Base-by-base conservation (phyloP, 2,113 vertebrate genomes). In the Fulica atra region DNA sequence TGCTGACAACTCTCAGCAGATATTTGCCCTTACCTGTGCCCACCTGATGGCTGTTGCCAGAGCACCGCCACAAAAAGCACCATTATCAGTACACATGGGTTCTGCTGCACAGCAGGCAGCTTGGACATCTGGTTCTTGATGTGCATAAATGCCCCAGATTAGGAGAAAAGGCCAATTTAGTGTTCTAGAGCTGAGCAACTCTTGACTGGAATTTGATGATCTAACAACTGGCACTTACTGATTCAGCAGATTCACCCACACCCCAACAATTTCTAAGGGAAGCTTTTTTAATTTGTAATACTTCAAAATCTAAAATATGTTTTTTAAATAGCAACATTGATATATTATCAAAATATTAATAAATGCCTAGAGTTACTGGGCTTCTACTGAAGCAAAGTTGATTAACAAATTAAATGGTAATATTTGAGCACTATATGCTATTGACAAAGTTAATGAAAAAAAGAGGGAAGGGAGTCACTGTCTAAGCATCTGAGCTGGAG, bases 21-120 rank as follows among this genome's bases (percentile, higher is more conserved):
- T 26, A 2, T 23, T 42, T 1, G 1, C 13, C 66, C 20, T 23
- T 8, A 20, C 1, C 0, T 14, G 16, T 38, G 50, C 54, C 53
- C 61, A 53, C 1, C 1, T 0, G 0, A 33, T 6, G 40, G 36
- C 13, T 33, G 0, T 10, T 72, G 51, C 51, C 60, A 23, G 56
- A 28, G 50, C 36, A 53, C 20, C 24, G 23, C 36, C 16, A 7
- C 12, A 48, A n/a, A 74, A 42, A 61, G 16, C n/a, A n/a, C 1
- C 4, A 3, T 35, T 19, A 20, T 5, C 35, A 36, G 53, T 4
- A 36, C 89, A 65, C 50, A 78, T 2, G 38, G 10, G 11, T n/a
- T 71, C 36, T 72, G 48, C 53, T 54, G 33, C 77, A 54, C 16
- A 64, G 40, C 53, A 60, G 13, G 53, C 19, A 9, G 23, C 16